Evolutionary conservation across 2,113 vertebrate species (phyloP).

Genomic region (Pedionomus torquatus): DNA sequence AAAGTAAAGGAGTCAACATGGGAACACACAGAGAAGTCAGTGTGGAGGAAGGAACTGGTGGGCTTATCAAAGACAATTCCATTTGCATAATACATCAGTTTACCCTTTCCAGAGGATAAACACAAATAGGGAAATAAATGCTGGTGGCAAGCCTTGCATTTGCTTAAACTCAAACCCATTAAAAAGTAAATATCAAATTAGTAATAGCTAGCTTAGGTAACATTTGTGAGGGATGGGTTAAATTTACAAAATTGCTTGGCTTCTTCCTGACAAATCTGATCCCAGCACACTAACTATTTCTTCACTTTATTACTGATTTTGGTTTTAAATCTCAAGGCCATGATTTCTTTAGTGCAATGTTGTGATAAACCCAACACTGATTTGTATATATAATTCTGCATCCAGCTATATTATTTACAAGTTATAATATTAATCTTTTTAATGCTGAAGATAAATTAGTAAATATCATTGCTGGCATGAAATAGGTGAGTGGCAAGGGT

Average conservation of each 20-base stretch:
- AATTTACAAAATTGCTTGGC: neutral
- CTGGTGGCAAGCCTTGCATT: neutral
- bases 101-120: neutral
- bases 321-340: neutral
- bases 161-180: neutral
- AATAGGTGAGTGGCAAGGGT: neutral
- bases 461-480: neutral
- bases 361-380: neutral
- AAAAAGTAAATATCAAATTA: conserved; percentile 5
- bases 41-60: neutral
- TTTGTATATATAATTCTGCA: neutral
- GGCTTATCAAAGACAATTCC: neutral
- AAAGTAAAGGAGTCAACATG: neutral
- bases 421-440: neutral
- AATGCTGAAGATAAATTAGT: neutral
- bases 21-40: neutral
- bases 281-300: neutral
- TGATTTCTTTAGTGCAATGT: neutral
- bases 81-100: neutral
- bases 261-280: neutral
- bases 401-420: neutral
- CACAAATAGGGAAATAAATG: neutral
- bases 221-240: neutral
- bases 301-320: neutral
- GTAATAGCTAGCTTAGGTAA: neutral